Base-by-base conservation (phyloP, 2,888 invertebrate genomes). In the Pachliopta kotzebuea region DNA sequence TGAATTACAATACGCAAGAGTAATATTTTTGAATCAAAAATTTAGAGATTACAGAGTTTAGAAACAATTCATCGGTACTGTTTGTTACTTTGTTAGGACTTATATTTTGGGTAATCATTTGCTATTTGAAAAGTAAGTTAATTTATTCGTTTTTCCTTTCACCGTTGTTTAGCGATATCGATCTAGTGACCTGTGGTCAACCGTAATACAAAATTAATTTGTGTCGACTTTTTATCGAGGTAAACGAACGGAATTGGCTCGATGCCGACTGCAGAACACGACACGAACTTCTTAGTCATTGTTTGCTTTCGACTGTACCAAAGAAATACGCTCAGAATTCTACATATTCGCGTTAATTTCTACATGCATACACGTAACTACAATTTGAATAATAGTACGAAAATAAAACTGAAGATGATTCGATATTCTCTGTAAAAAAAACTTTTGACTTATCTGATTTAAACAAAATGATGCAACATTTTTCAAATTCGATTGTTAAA, bases 261-360 rank as follows among this genome's bases (percentile, higher is more conserved):
- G n/a, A n/a, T 75, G 78, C 77, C 77, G 69, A 71, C 77, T 70
- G 72, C 60, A 67, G 69, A 70, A 68, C 66, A 68, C 45, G 24
- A 56, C 58, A 60, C 52, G 61, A 70, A 70, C 58, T 68, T 68
- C 67, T 83, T 80, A 83, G 77, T 84, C 81, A 84, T 76, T 71
- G 70, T 68, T 69, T 73, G n/a, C 45, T n/a, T 45, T 45, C n/a
- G 45, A 18, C 18, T n/a, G 18, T n/a, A 18, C n/a, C 7, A 45
- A 45, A n/a, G 8, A 45, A 45, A 45, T 45, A 0, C 1, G 4
- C 8, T 45, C n/a, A 18, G 6, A n/a, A 45, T n/a, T 45, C 45
- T 45, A n/a, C 7, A 1, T 6, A n/a, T n/a, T 45, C 6, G 4
- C 8, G 1, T 7, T 18, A n/a, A 45, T n/a, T 7, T 3, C 18